Base-by-base conservation (phyloP, 2,888 invertebrate species). In the Himalopsyche tibetana region DNA sequence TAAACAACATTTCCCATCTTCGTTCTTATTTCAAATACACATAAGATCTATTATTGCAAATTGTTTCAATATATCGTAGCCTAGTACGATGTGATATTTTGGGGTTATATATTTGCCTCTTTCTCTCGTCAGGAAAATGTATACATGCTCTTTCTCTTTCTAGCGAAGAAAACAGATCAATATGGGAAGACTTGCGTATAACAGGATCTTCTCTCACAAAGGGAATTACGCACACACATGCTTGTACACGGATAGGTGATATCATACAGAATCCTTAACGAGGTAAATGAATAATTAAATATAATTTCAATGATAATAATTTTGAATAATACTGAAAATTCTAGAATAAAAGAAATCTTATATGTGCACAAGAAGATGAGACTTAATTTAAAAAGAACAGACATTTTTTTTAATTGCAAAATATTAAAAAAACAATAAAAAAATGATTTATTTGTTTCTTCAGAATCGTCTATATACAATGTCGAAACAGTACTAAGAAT, bases 121-220 rank as follows among this genome's bases (percentile, higher is more conserved):
- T 63, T 63, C 63, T 8, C 11, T 19, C 63, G 19, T 63, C 63
- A 19, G 63, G 63, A 19, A 63, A 63, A 63, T 63, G 19, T 63
- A 63, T 19, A 63, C 63, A 11, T 28, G 8, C 15, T 63, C 63
- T 63, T 9, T 63, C 63, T 63, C 28, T 63, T 8, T 63, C 63
- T 63, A 63, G 63, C 63, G 63, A 63, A 63, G 63, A 63, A 63
- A 63, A 63, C 63, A 63, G 63, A 63, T 63, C 63, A 63, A 63
- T 63, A 63, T 63, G 28, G n/a, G 63, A 63, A 63, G 63, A 11
- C 63, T 19, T 63, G 63, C 63, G 63, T 28, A 63, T 11, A 63
- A 6, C 63, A 63, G 11, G 19, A 28, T 63, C 3, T 63, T 63
- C 63, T 19, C 19, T 63, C 63, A 63, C 63, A 63, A 63, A 63